phyloP scores from a whole-genome alignment of 2,113 vertebrate genomes.

The Neolamprologus toae region DNA sequence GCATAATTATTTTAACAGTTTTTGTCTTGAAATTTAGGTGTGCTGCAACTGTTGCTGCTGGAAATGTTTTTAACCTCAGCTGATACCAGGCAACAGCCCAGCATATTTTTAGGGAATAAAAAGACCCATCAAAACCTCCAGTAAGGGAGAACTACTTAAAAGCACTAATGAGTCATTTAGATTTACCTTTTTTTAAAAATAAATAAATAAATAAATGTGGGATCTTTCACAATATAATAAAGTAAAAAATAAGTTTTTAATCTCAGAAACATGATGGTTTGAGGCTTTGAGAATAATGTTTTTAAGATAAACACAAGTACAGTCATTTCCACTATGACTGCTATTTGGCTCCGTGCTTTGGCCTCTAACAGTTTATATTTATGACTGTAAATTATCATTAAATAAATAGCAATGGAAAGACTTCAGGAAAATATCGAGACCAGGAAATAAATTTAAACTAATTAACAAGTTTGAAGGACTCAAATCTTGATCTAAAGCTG shows the following conservation, averaged over 20 bases:
- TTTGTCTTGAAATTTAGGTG: not conserved
- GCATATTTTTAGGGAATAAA: not conserved
- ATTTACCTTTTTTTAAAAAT: rapidly evolving
- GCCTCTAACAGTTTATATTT: not conserved
- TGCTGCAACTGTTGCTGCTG: not conserved
- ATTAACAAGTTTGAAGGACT: not conserved
- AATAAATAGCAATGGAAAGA: not conserved
- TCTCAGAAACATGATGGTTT: not conserved
- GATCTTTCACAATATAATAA: not conserved
- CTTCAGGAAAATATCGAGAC: rapidly evolving
- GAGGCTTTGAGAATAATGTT: not conserved
- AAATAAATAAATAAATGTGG: not conserved
- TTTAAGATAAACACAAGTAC: not conserved
- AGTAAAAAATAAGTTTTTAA: rapidly evolving
- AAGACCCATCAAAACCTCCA: not conserved
- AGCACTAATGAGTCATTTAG: not conserved
- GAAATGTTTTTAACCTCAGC: not conserved
- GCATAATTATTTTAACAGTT: not conserved
- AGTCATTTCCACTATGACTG: not conserved
- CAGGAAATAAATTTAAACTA: not conserved
- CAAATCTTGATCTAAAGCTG: not conserved
- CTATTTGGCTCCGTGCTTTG: not conserved
- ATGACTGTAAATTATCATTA: not conserved
- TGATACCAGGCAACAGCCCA: not conserved
- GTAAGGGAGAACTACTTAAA: not conserved